Base-by-base conservation (phyloP, 2,888 invertebrate species). In the Lycia hirtaria region DNA sequence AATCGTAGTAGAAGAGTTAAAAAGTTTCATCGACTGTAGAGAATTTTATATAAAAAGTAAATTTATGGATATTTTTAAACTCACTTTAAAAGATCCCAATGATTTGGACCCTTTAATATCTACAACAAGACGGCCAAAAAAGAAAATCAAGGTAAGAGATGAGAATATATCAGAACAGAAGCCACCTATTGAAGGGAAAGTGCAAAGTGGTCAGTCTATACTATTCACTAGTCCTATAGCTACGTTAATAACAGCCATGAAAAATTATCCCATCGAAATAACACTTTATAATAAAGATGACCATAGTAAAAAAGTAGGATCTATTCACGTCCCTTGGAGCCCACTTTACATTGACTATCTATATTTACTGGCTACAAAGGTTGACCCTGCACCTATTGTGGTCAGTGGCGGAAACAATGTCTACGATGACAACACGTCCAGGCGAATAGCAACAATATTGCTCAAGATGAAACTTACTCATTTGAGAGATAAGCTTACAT, bases 1-100 rank as follows among this genome's bases (percentile, higher is more conserved):
- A 64, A 73, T 91, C 49, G 58, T 68, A 9, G 73, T 87, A 4
- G 82, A 85, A 64, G 75, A 84, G 53, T 62, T 89, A 17, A 77
- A 68, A 57, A 84, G 78, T 61, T 79, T 66, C 19, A 63, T 75
- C 32, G 64, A 72, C 38, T 80, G 72, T 52, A 80, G 74, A 33
- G 71, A 84, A 26, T 85, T 83, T 65, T 40, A 59, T 51, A 77
- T 90, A 20, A 75, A 61, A 60, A 73, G 78, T 44, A 67, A 84
- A 60, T 90, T 88, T 62, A 76, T 78, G 32, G 76, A 91, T 69
- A 61, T 88, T 20, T 91, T 92, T 64, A 74, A 71, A 5, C 56
- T 88, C 14, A 64, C 68, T 45, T 61, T 90, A 22, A 81, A 75
- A 63, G 78, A 83, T 60, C 78, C 82, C 0, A 76, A 75, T 62